These are phyloP conservation scores for Saccostrea cuccullata DNA, from an alignment of 1,140 invertebrate genomes.

Conservation along the genomic window DNA sequence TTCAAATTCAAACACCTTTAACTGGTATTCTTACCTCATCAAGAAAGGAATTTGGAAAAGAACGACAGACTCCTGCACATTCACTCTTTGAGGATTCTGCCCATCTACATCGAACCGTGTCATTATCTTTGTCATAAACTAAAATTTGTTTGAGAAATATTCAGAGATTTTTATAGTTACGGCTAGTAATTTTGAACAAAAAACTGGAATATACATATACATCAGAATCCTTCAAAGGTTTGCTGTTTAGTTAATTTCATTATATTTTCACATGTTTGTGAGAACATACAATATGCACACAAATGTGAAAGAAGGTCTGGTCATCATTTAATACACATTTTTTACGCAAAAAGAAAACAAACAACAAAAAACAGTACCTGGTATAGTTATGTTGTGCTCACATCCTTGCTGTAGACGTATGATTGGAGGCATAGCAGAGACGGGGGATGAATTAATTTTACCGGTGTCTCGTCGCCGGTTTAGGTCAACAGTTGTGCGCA, in stretches of 20 bases:
- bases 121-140: conserved; percentile 28
- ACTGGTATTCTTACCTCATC: not conserved
- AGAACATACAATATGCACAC: too few species aligned
- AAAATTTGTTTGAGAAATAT: not conserved
- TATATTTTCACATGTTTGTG: too few species aligned
- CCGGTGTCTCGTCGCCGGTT: conserved; percentile 35
- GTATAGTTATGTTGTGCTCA: conserved; percentile 48
- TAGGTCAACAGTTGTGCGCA: conserved; percentile 36
- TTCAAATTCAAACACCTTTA: not conserved
- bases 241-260: too few species aligned
- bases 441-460: conserved; percentile 47
- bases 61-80: conserved; percentile 7
- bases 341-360: too few species aligned
- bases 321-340: too few species aligned
- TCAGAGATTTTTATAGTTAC: too few species aligned
- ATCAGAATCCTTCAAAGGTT: too few species aligned
- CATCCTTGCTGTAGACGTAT: conserved; percentile 42
- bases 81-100: not conserved
- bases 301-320: too few species aligned
- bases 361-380: conserved; percentile 41
- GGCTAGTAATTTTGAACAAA: too few species aligned
- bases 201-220: too few species aligned
- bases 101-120: conserved; percentile 40
- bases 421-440: conserved; percentile 42
- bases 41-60: not conserved